Percentiles rank a stretch among this genome's conserved stretches.
phyloP scores from a whole-genome alignment of 2,113 vertebrate genomes.

The Neolamprologus longior region DNA sequence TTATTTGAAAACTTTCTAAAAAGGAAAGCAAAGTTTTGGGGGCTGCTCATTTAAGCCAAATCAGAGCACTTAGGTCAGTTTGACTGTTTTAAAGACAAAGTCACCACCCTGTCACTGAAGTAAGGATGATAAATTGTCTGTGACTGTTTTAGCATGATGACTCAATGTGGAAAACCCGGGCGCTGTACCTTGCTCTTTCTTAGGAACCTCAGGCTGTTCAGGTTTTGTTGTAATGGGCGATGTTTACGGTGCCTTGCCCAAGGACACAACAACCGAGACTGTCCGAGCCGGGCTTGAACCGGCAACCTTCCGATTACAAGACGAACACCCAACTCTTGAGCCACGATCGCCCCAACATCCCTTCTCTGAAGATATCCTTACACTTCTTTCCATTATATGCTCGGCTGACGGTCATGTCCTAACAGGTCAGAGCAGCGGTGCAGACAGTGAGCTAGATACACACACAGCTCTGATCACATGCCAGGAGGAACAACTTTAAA shows the following conservation, averaged over 20 bases:
- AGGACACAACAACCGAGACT: too few species aligned
- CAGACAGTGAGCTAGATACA: not conserved
- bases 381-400: constrained; percentile 1
- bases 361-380: not conserved
- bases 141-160: not conserved
- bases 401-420: not conserved
- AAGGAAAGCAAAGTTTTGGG: not conserved
- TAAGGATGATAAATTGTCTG: not conserved
- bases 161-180: fast-evolving
- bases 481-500: not conserved
- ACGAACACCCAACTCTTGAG: too few species aligned
- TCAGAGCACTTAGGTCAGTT: not conserved
- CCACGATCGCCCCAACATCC: not conserved
- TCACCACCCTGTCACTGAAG: not conserved
- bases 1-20: not conserved
- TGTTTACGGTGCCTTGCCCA: fast-evolving
- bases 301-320: too few species aligned
- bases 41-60: not conserved
- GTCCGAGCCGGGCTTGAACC: too few species aligned
- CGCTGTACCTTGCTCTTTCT: not conserved
- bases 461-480: not conserved
- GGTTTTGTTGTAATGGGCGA: not conserved
- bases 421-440: not conserved
- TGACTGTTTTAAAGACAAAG: not conserved
- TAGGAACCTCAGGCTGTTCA: not conserved